phyloP scores from a whole-genome alignment of 2,797 vertebrate species.

The Sebastes aleutianus region DNA sequence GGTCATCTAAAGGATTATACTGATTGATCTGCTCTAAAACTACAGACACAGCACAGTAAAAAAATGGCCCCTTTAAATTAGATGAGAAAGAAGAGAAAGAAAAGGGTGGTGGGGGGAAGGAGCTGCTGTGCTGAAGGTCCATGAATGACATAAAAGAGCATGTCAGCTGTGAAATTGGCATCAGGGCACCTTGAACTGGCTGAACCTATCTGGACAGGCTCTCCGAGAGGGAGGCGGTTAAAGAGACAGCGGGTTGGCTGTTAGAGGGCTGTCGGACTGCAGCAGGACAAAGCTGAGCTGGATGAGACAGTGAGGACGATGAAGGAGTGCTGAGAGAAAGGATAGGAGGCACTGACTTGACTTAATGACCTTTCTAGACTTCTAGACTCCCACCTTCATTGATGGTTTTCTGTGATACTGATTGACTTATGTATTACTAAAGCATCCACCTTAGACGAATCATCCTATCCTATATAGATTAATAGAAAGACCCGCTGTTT shows the following conservation, averaged over 20 bases:
- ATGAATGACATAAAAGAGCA: slow-evolving; percentile 72
- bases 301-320: slow-evolving; percentile 10
- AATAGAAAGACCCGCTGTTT: neutral
- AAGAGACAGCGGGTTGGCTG: slow-evolving; percentile 29
- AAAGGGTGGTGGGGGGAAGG: slow-evolving; percentile 2
- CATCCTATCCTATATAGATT: neutral
- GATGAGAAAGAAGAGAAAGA: slow-evolving; percentile 37
- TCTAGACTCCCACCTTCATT: neutral
- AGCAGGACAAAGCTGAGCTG: slow-evolving; percentile 24
- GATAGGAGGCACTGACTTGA: slow-evolving; percentile 10
- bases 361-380: slow-evolving; percentile 12
- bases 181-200: slow-evolving; percentile 75
- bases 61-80: slow-evolving; percentile 38
- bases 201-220: slow-evolving; percentile 57
- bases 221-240: slow-evolving; percentile 27
- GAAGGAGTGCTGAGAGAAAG: slow-evolving; percentile 7
- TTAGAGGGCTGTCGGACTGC: slow-evolving; percentile 3
- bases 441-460: neutral
- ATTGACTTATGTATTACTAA: neutral
- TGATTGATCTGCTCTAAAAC: slow-evolving; percentile 61
- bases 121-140: slow-evolving; percentile 36
- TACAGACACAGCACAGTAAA: slow-evolving; percentile 35
- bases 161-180: slow-evolving; percentile 80
- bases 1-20: slow-evolving; percentile 28
- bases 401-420: neutral